These are phyloP conservation scores for Oreohelix idahoensis DNA, from an alignment of 1,140 invertebrate species.

Conservation along the genomic window DNA sequence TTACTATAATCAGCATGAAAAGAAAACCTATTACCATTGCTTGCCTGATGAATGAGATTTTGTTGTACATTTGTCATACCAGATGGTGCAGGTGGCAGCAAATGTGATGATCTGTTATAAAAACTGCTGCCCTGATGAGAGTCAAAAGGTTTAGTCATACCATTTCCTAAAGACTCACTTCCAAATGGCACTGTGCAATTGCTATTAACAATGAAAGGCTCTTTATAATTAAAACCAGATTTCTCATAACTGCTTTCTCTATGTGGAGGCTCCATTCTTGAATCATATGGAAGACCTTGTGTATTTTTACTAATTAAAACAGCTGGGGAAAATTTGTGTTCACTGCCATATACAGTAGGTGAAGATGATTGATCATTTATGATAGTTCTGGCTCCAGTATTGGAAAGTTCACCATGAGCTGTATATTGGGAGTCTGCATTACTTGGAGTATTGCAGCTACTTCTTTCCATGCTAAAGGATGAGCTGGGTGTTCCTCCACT, in stretches of 20 bases:
- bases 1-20: not conserved
- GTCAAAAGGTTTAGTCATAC: not conserved
- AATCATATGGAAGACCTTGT: not conserved
- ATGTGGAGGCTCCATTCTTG: not conserved
- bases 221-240: not conserved
- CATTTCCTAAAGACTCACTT: not conserved
- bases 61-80: not conserved
- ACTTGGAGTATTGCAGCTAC: constrained; percentile 52
- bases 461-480: constrained; percentile 66
- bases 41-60: not conserved
- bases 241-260: not conserved
- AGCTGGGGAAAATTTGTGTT: not conserved
- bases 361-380: not conserved
- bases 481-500: constrained; percentile 65
- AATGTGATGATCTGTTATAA: not conserved
- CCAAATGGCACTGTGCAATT: not conserved
- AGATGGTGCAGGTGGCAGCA: not conserved
- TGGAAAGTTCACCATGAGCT: not conserved
- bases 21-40: not conserved
- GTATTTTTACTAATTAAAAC: not conserved
- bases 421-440: constrained; percentile 57
- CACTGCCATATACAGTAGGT: not conserved
- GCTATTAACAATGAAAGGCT: not conserved
- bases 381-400: not conserved
- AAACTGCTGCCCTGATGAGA: not conserved